A percentile compares a stretch with the other conserved stretches of the same genome.
Conservation (phyloP, 2,113 vertebrate species). For the Rhinogobius similis region DNA sequence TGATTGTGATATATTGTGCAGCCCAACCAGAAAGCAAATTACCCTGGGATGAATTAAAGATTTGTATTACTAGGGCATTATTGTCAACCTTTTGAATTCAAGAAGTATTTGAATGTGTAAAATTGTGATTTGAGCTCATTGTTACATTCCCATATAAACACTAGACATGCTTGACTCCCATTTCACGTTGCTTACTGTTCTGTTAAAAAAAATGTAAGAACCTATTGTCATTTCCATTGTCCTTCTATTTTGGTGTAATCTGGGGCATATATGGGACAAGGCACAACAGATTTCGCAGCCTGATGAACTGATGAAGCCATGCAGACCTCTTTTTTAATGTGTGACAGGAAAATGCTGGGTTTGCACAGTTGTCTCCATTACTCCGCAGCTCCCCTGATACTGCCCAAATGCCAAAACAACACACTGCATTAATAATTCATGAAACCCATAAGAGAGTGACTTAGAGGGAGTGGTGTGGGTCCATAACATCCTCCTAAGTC, state of each 20-base stretch:
- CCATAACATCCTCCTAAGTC: neutral
- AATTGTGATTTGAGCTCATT: too few species aligned
- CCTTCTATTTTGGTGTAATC: neutral
- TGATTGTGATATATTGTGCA: too few species aligned
- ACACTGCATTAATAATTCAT: conserved; percentile 62
- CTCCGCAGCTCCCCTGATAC: conserved; percentile 51
- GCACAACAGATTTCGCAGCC: conserved; percentile 9
- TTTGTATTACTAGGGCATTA: too few species aligned
- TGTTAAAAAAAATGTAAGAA: too few species aligned
- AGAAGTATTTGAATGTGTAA: too few species aligned
- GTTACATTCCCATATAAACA: too few species aligned
- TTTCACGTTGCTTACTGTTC: too few species aligned
- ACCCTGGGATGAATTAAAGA: too few species aligned
- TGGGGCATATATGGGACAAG: conserved; percentile 20
- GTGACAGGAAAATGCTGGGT: conserved; percentile 27
- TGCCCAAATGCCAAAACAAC: conserved; percentile 53
- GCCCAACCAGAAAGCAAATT: too few species aligned
- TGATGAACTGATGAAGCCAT: conserved; percentile 2
- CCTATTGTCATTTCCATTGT: neutral
- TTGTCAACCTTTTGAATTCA: too few species aligned
- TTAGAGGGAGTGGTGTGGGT: conserved; percentile 7
- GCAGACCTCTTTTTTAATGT: conserved; percentile 15
- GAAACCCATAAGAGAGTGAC: conserved; percentile 29
- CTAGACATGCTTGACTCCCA: too few species aligned
- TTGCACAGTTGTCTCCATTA: conserved; percentile 25